Percentiles rank a stretch among this genome's conserved stretches.
Conservation (phyloP, 2,113 vertebrate species). For the Addax nasomaculatus region DNA sequence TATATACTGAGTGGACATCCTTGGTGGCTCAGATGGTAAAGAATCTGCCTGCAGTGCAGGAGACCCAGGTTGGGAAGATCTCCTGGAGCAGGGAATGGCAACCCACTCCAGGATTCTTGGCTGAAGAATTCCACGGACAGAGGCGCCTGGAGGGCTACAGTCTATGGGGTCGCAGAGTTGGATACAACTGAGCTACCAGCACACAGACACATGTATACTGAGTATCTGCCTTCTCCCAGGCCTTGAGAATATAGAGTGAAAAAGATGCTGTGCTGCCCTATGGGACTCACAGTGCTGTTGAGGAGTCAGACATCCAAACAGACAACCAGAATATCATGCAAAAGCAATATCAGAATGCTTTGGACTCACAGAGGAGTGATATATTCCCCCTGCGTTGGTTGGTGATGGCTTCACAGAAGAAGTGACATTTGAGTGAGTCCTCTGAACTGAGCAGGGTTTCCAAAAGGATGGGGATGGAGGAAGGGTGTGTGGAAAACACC, state of each 20-base stretch:
- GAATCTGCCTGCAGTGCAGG: not conserved
- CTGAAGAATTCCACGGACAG: not conserved
- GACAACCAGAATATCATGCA: not conserved
- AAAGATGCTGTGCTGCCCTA: not conserved
- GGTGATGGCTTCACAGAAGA: not conserved
- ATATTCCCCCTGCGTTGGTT: not conserved
- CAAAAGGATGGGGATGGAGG: not conserved
- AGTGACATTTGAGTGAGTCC: not conserved
- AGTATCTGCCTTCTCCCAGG: not conserved
- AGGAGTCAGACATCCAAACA: not conserved
- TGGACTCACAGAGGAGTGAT: not conserved
- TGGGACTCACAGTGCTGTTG: not conserved
- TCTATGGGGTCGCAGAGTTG: not conserved
- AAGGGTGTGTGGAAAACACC: not conserved
- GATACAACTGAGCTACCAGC: not conserved
- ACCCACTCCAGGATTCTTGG: not conserved
- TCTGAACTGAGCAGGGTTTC: not conserved
- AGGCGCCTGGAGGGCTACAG: not conserved
- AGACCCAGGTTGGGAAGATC: not conserved
- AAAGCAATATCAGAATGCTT: not conserved
- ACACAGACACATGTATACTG: not conserved
- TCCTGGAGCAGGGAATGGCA: not conserved
- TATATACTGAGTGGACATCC: not conserved
- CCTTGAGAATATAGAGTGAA: not conserved
- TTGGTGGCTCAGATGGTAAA: not conserved